Base-by-base conservation (phyloP, 2,888 invertebrate genomes). In the Cantharis lateralis region DNA sequence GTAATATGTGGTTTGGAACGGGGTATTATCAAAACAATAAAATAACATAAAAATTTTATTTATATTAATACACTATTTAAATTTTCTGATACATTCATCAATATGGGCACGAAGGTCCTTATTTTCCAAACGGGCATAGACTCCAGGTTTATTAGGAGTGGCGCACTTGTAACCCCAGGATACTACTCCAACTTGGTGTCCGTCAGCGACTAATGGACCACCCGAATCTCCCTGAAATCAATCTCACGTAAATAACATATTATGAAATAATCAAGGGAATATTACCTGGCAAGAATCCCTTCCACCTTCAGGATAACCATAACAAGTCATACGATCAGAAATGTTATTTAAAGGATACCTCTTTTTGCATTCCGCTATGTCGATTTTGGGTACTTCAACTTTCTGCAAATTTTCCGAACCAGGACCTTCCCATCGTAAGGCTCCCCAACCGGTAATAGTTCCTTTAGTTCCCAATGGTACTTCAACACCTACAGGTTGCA, bases 271-370 rank as follows among this genome's bases (percentile, higher is more conserved):
- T 32, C 13, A 13, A 32, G 5, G 4, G 4, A 32, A 32, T 3
- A 32, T 0, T 72, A 74, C 70, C 24, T 74, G 74, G 15, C 74
- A 74, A 64, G 74, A 28, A 48, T 74, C 74, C 24, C 63, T 74
- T 13, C 74, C 72, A 13, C 48, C 68, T 61, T 48, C 61, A 0
- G 20, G 18, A 11, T 11, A 20, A 26, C 71, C 71, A 18, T 26
- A 71, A 15, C 72, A 72, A 24, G 18, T 64, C 72, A 72, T 72
- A 1, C 68, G 64, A 61, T 48, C 15, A 4, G 20, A 26, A 24
- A 68, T 0, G n/a, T 24, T 24, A 9, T 18, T 26, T 7, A 18
- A 20, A 13, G 9, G 18, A 20, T 72, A 72, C 2, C 7, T 15
- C 13, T 13, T 15, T 11, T 16, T 62, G 18, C 72, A 72, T 5